Percentiles rank a stretch among this genome's conserved stretches.
These are phyloP conservation scores for Drosophila pseudotalamancana DNA, from an alignment of 2,888 invertebrate genomes.

Conservation along the genomic window DNA sequence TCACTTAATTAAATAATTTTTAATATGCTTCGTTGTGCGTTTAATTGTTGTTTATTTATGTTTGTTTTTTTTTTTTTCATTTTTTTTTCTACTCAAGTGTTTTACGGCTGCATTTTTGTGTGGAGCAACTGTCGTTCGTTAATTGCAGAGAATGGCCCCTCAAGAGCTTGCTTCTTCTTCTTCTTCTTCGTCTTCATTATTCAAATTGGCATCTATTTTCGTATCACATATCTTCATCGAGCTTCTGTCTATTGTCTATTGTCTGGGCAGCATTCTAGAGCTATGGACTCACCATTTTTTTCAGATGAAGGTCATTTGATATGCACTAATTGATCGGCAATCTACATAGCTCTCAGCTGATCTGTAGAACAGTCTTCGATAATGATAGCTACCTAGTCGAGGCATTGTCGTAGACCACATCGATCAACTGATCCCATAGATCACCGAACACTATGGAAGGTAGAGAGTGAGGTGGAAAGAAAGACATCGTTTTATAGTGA, in stretches of 20 bases:
- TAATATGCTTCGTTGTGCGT: slow-evolving; percentile 62
- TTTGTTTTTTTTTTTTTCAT: slow-evolving; percentile 4
- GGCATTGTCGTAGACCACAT: neutral
- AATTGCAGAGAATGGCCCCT: slow-evolving; percentile 68
- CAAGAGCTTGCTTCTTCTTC: slow-evolving; percentile 47
- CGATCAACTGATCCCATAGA: neutral
- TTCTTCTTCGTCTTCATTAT: slow-evolving; percentile 46
- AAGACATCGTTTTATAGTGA: no score
- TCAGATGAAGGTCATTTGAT: slow-evolving; percentile 48
- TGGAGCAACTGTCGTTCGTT: slow-evolving; percentile 70
- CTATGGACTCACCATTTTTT: slow-evolving; percentile 23
- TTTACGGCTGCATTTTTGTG: slow-evolving; percentile 34
- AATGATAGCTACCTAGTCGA: neutral
- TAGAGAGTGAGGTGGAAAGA: no score
- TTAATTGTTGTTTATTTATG: slow-evolving; percentile 40
- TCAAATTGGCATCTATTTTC: slow-evolving; percentile 56
- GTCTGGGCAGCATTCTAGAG: slow-evolving; percentile 39
- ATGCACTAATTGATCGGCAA: slow-evolving; percentile 57
- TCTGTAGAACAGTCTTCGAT: neutral
- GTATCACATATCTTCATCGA: slow-evolving; percentile 7
- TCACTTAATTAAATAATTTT: slow-evolving; percentile 80
- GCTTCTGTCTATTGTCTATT: neutral
- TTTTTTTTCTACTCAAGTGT: neutral
- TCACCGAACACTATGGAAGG: neutral
- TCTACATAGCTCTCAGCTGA: slow-evolving; percentile 42